Base-by-base conservation (phyloP, 2,113 vertebrate genomes). In the Coptodon rendalli region DNA sequence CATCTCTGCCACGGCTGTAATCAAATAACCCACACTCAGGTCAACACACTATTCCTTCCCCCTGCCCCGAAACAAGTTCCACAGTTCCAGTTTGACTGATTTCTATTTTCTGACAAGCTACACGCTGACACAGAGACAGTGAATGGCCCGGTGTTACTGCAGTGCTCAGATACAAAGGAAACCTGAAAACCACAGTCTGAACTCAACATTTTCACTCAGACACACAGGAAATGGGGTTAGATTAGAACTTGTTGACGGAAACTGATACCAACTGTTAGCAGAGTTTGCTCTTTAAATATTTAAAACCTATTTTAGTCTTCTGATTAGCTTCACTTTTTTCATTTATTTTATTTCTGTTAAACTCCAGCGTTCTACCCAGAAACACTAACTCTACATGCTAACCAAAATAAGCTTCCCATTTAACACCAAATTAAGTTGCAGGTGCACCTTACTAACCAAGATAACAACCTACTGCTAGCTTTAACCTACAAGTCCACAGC, bases 181-280 rank as follows among this genome's bases (percentile, higher is more conserved):
- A 34, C 54, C 45, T 79, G n/a, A 83, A 59, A 89, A 91, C 86
- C 88, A 73, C 85, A 85, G 50, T 24, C 50, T 80, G 57, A 52
- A 36, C 3, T 48, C 12, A 3, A 82, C 19, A 22, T 24, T 56
- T 50, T 73, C 57, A 79, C 82, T 61, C 40, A 82, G 79, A 76
- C 12, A 45, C 16, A 4, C 88, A 91, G 91, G 94, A 94, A 93
- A 79, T 81, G 14, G 8, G 3, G 78, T 50, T 81, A 29, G 48
- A n/a, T 56, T 54, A 83, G 24, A 86, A 48, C 52, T 5, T 50
- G 50, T 45, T 66, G 81, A 68, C 13, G 52, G 52, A 83, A 81
- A 86, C 3, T 2, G 9, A 85, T 14, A 3, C 31, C 63, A 40
- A 68, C 7, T 40, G 5, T 3, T 3, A 12, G 7, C 1, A 36